These are phyloP conservation scores for Hirudo medicinalis DNA, from an alignment of 1,140 invertebrate genomes.

Conservation along the genomic window DNA sequence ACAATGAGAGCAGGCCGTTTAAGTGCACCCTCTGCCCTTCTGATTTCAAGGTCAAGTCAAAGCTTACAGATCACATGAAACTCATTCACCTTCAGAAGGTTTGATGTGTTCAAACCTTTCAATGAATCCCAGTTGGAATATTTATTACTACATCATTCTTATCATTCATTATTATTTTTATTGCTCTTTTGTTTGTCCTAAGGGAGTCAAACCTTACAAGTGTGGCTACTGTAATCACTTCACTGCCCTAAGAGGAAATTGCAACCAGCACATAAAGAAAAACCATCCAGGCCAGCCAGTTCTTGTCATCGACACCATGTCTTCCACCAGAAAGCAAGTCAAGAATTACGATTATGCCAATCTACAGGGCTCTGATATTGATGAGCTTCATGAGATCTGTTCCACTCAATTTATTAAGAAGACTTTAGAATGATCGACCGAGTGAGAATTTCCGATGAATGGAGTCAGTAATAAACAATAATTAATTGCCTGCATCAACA, in stretches of 20 bases:
- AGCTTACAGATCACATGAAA: conserved; percentile 21
- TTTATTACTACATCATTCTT: neutral
- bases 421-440: neutral
- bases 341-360: conserved; percentile 3
- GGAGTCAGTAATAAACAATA: neutral
- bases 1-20: conserved; percentile 20
- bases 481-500: neutral
- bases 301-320: conserved; percentile 17
- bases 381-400: neutral
- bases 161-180: neutral
- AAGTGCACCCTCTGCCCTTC: conserved; percentile 20
- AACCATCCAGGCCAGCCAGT: conserved; percentile 22
- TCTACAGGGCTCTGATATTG: conserved; percentile 4
- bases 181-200: neutral
- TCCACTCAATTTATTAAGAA: neutral
- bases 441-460: neutral
- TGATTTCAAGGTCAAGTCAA: conserved; percentile 22
- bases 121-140: neutral
- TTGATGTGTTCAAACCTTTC: neutral
- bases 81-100: conserved; percentile 21
- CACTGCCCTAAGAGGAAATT: conserved; percentile 22
- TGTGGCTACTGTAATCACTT: conserved; percentile 22
- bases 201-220: conserved; percentile 23
- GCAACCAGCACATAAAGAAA: conserved; percentile 24
- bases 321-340: conserved; percentile 2